Evolutionary conservation across 1,140 invertebrate species (phyloP).

Genomic region (Atta colombica): DNA sequence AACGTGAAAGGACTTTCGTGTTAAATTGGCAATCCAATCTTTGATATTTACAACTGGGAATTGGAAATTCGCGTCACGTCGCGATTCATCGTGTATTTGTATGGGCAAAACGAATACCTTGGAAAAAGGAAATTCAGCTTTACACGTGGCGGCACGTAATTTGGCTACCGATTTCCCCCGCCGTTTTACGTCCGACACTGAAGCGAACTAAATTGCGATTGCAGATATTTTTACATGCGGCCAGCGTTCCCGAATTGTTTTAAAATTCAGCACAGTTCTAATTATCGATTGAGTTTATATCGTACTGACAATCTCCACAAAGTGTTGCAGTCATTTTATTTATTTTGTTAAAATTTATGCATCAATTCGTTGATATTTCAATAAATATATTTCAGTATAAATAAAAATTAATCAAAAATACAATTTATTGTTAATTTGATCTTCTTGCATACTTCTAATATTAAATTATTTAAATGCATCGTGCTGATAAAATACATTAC

Average conservation of each 20-base stretch:
- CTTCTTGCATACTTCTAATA: neutral
- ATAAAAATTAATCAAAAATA: neutral
- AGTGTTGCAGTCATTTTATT: neutral
- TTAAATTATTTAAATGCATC: neutral
- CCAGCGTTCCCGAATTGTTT: neutral
- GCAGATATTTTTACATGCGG: constrained; percentile 36
- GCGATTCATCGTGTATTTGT: constrained; percentile 23
- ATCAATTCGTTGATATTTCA: neutral
- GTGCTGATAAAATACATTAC: neutral
- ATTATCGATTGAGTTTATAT: constrained; percentile 45
- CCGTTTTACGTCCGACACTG: constrained; percentile 43
- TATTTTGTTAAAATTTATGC: constrained; percentile 14
- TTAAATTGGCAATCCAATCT: constrained; percentile 32
- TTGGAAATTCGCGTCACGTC: constrained; percentile 21
- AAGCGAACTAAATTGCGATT: constrained; percentile 32
- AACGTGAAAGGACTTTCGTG: constrained; percentile 15
- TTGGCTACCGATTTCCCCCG: constrained; percentile 69
- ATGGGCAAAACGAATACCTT: constrained; percentile 29
- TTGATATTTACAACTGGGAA: constrained; percentile 47
- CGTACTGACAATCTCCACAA: neutral
- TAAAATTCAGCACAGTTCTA: constrained; percentile 54
- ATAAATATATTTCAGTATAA: neutral
- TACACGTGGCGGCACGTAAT: constrained; percentile 74
- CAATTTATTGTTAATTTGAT: neutral
- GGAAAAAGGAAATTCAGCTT: constrained; percentile 63